These are phyloP conservation scores for Eulacestoma nigropectus DNA, from an alignment of 2,113 vertebrate species.

Conservation along the genomic window DNA sequence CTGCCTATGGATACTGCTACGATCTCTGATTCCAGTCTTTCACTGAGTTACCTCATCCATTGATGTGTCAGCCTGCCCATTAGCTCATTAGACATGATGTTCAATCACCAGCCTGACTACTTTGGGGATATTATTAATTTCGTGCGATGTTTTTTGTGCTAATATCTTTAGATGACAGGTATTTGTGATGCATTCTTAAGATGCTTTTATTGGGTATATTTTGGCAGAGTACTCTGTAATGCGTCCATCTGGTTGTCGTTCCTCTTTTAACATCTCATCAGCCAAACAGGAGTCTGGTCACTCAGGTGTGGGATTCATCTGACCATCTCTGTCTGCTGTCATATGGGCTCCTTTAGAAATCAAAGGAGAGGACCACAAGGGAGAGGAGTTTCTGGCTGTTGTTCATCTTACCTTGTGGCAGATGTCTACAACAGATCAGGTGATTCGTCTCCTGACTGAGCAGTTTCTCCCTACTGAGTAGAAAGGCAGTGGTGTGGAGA, in stretches of 20 bases:
- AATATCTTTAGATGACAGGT: neutral
- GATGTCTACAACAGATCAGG: neutral
- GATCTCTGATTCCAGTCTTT: neutral
- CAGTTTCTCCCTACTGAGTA: neutral
- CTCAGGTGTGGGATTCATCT: neutral
- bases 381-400: neutral
- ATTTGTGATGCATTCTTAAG: neutral
- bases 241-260: neutral
- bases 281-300: neutral
- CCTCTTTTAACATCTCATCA: neutral
- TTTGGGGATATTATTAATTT: neutral
- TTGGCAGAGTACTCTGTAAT: neutral
- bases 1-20: neutral
- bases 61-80: neutral
- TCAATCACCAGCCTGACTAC: neutral
- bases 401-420: neutral
- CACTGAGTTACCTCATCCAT: neutral
- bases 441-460: neutral
- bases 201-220: neutral
- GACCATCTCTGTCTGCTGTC: neutral
- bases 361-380: neutral
- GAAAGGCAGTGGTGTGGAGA: neutral
- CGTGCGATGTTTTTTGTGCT: neutral
- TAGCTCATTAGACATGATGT: neutral
- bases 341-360: neutral